Evolutionary conservation across 92 coral and sea anemone genomes (phyloP), one percentile per base, ranked within the genome.

Genomic region (Muricea muricata): DNA sequence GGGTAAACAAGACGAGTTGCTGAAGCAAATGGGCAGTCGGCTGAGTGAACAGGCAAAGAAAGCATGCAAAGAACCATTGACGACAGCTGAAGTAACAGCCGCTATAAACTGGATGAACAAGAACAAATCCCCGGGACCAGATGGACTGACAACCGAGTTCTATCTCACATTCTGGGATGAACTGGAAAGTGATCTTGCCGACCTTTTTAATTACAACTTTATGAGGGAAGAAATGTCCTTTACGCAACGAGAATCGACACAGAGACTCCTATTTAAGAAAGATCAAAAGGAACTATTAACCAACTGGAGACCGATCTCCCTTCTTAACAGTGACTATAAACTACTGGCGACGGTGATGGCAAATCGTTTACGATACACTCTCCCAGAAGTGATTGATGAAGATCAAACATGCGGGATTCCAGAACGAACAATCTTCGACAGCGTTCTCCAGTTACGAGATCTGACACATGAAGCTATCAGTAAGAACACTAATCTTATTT

Each of bases 331-430:
- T 6, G 70, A 63, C 24, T 63, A 63, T 63, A 63, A 63, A 32
- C 39, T 87, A 6, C 37, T 80, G 0, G 30, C 87, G 0, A 73
- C 47, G 41, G 57, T 75, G 1, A 60, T 87, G 24, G 84, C 84
- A 2, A 75, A 68, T 24, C 25, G 88, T 3, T 79, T 87, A 6
- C 26, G 68, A 52, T n/a, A 34, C 1, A 82, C 84, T 0, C 52
- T 87, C 0, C 78, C 78, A 2, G 8, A 8, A 0, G 28, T 87
- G 0, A 65, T 74, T 0, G 71, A 63, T 25, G n/a, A 75, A 0
- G 84, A 82, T 41, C 84, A 83, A 66, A 87, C 84, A 0, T 72
- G 83, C 4, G 71, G 84, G 7, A 74, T 87, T 10, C 83, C 84
- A 0, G 87, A 57, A 10, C 60, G 88, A 0, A 73, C 87, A 4